Conservation (phyloP, 2,888 invertebrate species). For the Andrena chrysosceles region DNA sequence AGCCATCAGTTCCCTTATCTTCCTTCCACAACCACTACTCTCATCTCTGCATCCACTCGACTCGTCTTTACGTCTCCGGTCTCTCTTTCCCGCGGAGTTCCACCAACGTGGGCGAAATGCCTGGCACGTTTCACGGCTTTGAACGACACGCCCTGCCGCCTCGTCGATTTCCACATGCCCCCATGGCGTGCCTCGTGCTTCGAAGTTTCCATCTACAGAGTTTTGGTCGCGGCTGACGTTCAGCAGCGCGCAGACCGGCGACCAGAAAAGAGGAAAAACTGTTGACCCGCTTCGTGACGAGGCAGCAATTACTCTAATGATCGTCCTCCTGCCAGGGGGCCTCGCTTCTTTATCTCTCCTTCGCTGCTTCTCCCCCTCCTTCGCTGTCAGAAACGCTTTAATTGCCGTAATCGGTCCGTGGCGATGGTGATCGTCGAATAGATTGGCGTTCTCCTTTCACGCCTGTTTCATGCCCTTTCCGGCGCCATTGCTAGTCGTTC, state of each 20-base stretch:
- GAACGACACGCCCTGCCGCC: background rate
- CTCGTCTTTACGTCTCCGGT: background rate
- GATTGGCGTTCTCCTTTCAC: background rate
- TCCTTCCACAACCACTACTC: background rate
- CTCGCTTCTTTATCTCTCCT: slow-evolving; percentile 15
- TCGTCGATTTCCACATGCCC: background rate
- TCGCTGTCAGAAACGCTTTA: slow-evolving; percentile 34
- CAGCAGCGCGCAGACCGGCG: slow-evolving; percentile 19
- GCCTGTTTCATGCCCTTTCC: background rate
- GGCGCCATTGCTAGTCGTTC: background rate
- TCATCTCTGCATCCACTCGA: background rate
- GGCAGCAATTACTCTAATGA: slow-evolving; percentile 70
- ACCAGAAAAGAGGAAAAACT: slow-evolving; percentile 55
- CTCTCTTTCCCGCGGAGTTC: background rate
- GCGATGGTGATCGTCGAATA: slow-evolving; percentile 9
- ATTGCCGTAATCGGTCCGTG: slow-evolving; percentile 54
- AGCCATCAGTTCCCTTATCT: background rate
- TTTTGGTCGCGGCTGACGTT: slow-evolving; percentile 10
- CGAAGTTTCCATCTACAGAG: slow-evolving; percentile 11
- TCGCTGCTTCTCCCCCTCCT: background rate
- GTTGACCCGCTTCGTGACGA: slow-evolving; percentile 68
- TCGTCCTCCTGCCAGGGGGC: slow-evolving; percentile 35
- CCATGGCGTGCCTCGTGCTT: background rate
- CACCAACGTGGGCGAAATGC: background rate
- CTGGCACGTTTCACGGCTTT: background rate